A percentile compares a stretch with the other conserved stretches of the same genome.
These are phyloP conservation scores for Cerastoderma edule DNA, from an alignment of 2,888 invertebrate species.

Conservation along the genomic window DNA sequence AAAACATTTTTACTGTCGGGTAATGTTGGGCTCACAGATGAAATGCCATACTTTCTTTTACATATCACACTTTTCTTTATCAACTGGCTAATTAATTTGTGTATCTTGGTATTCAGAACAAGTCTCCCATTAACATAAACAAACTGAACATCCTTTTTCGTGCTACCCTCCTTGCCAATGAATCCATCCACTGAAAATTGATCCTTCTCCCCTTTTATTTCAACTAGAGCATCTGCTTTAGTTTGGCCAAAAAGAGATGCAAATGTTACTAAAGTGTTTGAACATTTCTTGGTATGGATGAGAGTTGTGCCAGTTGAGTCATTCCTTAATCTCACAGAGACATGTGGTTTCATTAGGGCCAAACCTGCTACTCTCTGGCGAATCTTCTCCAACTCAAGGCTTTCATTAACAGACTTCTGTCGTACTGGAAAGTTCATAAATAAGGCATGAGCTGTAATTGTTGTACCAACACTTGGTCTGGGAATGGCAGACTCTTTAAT, in stretches of 20 bases:
- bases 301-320: slow-evolving; percentile 87
- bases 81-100: slow-evolving; percentile 84
- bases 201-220: slow-evolving; percentile 83
- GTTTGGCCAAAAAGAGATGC: slow-evolving; percentile 84
- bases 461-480: slow-evolving; percentile 90
- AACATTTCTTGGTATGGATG: slow-evolving; percentile 87
- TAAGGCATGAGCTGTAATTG: slow-evolving; percentile 89
- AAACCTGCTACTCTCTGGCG: slow-evolving; percentile 87
- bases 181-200: slow-evolving; percentile 86
- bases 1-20: slow-evolving; percentile 10
- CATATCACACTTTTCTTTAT: slow-evolving; percentile 79
- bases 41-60: slow-evolving; percentile 53
- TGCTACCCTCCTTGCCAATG: slow-evolving; percentile 85
- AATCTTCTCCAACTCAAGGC: slow-evolving; percentile 87
- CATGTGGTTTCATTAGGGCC: slow-evolving; percentile 87
- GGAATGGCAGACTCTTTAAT: slow-evolving; percentile 77
- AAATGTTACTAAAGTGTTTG: slow-evolving; percentile 86
- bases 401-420: slow-evolving; percentile 85
- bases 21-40: slow-evolving; percentile 30
- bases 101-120: slow-evolving; percentile 85
- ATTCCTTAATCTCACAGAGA: slow-evolving; percentile 89
- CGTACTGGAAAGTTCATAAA: slow-evolving; percentile 88
- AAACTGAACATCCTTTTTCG: slow-evolving; percentile 86
- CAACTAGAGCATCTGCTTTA: slow-evolving; percentile 81
- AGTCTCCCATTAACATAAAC: slow-evolving; percentile 88